phyloP scores from a whole-genome alignment of 2,113 vertebrate genomes.

The Trichomycterus rosablanca region DNA sequence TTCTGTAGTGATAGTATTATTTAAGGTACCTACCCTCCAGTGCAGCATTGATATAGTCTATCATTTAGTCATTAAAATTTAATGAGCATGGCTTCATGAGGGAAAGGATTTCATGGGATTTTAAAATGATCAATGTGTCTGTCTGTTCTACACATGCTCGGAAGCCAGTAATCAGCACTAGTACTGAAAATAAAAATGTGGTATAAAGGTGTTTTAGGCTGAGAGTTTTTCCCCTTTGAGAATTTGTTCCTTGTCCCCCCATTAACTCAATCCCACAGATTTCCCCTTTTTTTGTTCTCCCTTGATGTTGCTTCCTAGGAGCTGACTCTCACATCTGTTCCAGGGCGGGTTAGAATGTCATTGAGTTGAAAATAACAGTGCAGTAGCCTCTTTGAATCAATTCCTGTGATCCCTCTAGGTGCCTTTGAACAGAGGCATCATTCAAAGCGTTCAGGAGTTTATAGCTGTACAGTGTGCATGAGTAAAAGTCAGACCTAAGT shows the following conservation, averaged over 20 bases:
- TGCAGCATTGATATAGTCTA: too few species aligned
- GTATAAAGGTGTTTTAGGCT: slow-evolving; percentile 12
- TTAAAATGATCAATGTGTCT: slow-evolving; percentile 12
- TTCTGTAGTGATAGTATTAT: too few species aligned
- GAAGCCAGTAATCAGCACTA: too few species aligned
- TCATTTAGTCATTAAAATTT: background rate
- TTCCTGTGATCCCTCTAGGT: slow-evolving; percentile 7
- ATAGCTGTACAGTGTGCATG: background rate
- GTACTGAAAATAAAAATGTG: background rate
- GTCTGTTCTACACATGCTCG: background rate
- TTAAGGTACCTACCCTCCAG: too few species aligned
- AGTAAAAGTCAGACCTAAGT: too few species aligned
- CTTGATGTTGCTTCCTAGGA: slow-evolving; percentile 14
- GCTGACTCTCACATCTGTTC: slow-evolving; percentile 38
- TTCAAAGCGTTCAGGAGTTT: background rate
- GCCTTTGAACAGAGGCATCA: slow-evolving; percentile 8
- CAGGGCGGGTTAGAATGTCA: slow-evolving; percentile 28
- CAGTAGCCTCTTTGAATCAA: slow-evolving; percentile 20
- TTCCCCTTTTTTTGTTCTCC: slow-evolving; percentile 25
- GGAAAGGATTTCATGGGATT: background rate
- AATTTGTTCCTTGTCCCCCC: too few species aligned
- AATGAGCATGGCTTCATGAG: background rate
- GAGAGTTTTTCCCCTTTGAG: slow-evolving; percentile 1
- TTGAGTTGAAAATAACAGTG: slow-evolving; percentile 34
- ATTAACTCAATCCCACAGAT: too few species aligned